phyloP scores from a whole-genome alignment of 2,888 invertebrate species.

The Philhelius pedissequus region DNA sequence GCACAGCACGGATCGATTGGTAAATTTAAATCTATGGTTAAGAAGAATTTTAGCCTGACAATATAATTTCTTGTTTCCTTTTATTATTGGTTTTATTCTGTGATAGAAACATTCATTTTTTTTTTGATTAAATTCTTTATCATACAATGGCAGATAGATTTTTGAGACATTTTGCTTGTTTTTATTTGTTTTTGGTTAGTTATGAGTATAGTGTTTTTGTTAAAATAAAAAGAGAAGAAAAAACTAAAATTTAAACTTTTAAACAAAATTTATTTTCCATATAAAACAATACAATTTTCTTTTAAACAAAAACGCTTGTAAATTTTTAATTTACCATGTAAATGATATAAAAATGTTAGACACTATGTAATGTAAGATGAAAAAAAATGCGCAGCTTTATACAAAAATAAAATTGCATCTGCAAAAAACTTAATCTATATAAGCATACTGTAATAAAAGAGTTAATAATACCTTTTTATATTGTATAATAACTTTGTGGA shows the following conservation, averaged over 20 bases:
- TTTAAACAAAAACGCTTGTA: neutral
- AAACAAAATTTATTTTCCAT: neutral
- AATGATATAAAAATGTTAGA: neutral
- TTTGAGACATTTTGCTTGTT: too few relatives aligned
- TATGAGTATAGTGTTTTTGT: too few relatives aligned
- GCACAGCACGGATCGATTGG: too few relatives aligned
- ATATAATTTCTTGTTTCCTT: too few relatives aligned
- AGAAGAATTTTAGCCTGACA: too few relatives aligned
- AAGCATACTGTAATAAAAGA: too few relatives aligned
- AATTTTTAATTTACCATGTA: conserved; percentile 3
- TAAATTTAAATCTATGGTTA: too few relatives aligned
- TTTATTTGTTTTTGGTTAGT: too few relatives aligned
- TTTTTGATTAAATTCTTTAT: too few relatives aligned
- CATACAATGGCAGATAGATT: too few relatives aligned
- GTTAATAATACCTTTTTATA: neutral
- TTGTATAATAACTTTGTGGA: conserved; percentile 39
- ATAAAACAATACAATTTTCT: neutral
- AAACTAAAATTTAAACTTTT: neutral
- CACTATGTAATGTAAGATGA: neutral
- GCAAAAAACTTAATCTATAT: neutral
- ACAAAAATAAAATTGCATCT: conserved; percentile 17
- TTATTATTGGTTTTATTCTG: too few relatives aligned
- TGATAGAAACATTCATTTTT: too few relatives aligned
- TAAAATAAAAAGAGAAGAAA: neutral
- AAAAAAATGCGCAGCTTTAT: conserved; percentile 14